A percentile compares a stretch with the other conserved stretches of the same genome.
Evolutionary conservation across 2,888 invertebrate species (phyloP).

Genomic region (Phrixothrix hirtus): DNA sequence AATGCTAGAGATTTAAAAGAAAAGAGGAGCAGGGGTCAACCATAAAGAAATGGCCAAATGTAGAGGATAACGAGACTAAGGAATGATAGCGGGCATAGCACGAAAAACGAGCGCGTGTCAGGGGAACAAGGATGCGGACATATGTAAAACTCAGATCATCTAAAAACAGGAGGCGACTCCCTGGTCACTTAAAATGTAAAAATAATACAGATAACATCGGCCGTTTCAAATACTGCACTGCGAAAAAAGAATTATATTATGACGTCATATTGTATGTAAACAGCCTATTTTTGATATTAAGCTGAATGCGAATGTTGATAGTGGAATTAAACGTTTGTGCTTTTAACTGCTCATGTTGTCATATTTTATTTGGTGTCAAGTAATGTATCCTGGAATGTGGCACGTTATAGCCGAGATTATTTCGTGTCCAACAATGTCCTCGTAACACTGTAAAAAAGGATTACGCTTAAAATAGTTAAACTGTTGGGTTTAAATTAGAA

Average conservation of each 20-base stretch:
- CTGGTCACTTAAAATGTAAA: slow-evolving; percentile 27
- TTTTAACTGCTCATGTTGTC: slow-evolving; percentile 12
- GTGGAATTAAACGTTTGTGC: slow-evolving; percentile 12
- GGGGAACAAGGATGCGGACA: slow-evolving; percentile 31
- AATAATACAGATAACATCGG: slow-evolving; percentile 20
- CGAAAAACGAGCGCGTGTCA: slow-evolving; percentile 35
- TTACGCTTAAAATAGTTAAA: slow-evolving; percentile 31
- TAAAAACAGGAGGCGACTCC: slow-evolving; percentile 20
- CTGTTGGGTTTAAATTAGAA: slow-evolving; percentile 35
- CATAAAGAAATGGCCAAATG: slow-evolving; percentile 50
- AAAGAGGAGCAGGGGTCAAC: slow-evolving; percentile 47
- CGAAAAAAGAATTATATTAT: slow-evolving; percentile 15
- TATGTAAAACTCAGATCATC: slow-evolving; percentile 29
- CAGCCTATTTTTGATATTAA: slow-evolving; percentile 13
- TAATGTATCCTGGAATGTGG: slow-evolving; percentile 15
- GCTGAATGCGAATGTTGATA: slow-evolving; percentile 3
- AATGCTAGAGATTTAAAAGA: slow-evolving; percentile 49
- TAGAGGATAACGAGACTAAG: slow-evolving; percentile 45
- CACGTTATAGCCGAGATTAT: slow-evolving; percentile 17
- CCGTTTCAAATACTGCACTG: slow-evolving; percentile 14
- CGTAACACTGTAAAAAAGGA: slow-evolving; percentile 18
- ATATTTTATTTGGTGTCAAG: slow-evolving; percentile 14
- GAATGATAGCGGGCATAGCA: slow-evolving; percentile 41
- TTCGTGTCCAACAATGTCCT: slow-evolving; percentile 17
- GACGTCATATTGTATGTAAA: neutral